Evolutionary conservation across 2,888 invertebrate genomes (phyloP), one percentile per base, ranked within the genome.

Genomic region (Galerucella pusilla): DNA sequence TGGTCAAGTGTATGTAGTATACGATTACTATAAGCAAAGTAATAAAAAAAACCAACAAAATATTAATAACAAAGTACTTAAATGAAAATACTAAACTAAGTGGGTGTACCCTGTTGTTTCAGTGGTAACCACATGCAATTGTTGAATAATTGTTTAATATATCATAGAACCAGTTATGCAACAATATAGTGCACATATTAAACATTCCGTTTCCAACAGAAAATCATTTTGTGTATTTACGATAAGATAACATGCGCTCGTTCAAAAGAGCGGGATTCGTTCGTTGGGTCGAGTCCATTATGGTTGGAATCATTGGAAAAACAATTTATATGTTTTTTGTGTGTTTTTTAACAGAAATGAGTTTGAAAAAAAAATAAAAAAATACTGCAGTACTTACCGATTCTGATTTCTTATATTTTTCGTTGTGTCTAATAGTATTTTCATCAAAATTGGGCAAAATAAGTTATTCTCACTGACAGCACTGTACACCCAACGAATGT

Each of bases 401-500:
- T 90, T 91, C 91, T 90, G 91, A 92, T 89, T 90, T 90, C 83
- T 88, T 86, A 88, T 90, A 90, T 88, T 91, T 91, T 90, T 92
- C 90, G 89, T 90, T 90, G 89, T 91, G 92, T 90, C 92, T 90
- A 86, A 90, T 88, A 83, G 91, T 90, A 90, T 90, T 92, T 90
- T 91, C 92, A 90, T 91, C 90, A 89, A 93, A 90, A 90, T 93
- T 89, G 91, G 91, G 91, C 91, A 92, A 84, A 85, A 86, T 85
- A 84, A 81, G 81, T 82, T 83, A 81, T 85, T 85, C 82, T 84
- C 86, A 86, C 85, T 87, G 86, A 87, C 87, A 87, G 86, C 85
- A 86, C 86, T 84, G 83, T 85, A 87, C 86, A 87, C 87, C 85
- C 85, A 85, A 86, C 88, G 86, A 87, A 86, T 86, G 87, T 87